Percentiles rank a stretch among this genome's conserved stretches.
Evolutionary conservation across 2,888 invertebrate species (phyloP).

Genomic region (Sesia bembeciformis): DNA sequence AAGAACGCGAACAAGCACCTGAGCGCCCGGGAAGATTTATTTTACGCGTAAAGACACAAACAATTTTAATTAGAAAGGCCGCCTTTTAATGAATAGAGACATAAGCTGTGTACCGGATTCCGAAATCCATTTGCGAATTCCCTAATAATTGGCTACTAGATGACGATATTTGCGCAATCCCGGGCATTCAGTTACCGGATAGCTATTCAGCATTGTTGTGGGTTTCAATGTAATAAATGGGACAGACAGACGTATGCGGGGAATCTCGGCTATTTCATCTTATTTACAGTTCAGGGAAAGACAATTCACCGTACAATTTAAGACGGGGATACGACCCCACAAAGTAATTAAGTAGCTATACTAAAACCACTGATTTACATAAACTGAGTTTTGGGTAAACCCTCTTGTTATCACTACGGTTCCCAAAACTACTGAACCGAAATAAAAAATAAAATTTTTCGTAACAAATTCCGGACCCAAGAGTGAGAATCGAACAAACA

Average conservation of each 20-base stretch:
- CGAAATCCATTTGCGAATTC: constrained; percentile 40
- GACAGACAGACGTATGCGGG: neutral
- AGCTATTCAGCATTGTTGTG: neutral
- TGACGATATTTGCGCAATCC: constrained; percentile 42
- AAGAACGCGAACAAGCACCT: constrained; percentile 28
- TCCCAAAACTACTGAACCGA: too few relatives aligned
- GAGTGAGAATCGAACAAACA: too few relatives aligned
- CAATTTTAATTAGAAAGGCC: constrained; percentile 57
- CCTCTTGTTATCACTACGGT: too few relatives aligned
- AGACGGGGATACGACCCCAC: too few relatives aligned
- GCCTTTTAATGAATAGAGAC: constrained; percentile 56
- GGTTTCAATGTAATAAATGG: neutral
- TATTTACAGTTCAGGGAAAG: neutral
- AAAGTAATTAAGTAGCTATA: too few relatives aligned
- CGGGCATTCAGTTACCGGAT: constrained; percentile 19
- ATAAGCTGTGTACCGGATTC: constrained; percentile 38
- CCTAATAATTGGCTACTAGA: constrained; percentile 53
- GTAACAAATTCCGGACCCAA: too few relatives aligned
- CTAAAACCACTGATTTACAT: too few relatives aligned
- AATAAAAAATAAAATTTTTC: too few relatives aligned
- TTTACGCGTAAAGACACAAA: constrained; percentile 34
- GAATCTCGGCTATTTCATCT: neutral
- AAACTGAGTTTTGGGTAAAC: too few relatives aligned
- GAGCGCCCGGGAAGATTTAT: constrained; percentile 37
- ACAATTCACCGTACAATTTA: too few relatives aligned